Percentiles rank a stretch among this genome's conserved stretches.
Evolutionary conservation across 2,113 vertebrate species (phyloP).

Genomic region (Hydropotes inermis): DNA sequence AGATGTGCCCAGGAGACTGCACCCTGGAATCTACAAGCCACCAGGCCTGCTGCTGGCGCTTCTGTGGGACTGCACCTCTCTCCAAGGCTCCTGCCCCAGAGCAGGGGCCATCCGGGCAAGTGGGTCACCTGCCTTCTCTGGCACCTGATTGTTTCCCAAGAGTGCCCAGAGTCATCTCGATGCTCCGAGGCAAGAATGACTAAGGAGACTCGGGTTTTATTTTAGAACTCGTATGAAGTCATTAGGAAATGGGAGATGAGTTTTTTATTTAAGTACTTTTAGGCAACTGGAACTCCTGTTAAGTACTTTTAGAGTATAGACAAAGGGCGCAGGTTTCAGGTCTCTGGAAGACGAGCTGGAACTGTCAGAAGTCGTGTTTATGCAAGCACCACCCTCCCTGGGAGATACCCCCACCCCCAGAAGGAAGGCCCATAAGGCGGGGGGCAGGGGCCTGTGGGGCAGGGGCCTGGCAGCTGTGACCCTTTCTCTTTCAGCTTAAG

Average conservation of each 20-base stretch:
- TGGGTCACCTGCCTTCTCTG: not conserved
- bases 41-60: accelerated
- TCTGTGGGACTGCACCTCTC: not conserved
- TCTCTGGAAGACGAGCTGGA: not conserved
- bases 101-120: not conserved
- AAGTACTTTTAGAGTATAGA: not conserved
- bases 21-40: accelerated
- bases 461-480: not conserved
- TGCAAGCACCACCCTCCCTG: not conserved
- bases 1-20: accelerated
- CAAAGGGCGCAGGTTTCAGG: accelerated
- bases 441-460: accelerated
- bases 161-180: accelerated
- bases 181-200: not conserved
- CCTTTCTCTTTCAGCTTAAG: not conserved
- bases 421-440: accelerated
- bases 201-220: not conserved
- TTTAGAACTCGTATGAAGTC: not conserved
- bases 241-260: not conserved
- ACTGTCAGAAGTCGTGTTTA: accelerated
- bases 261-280: not conserved
- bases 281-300: not conserved
- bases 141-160: not conserved
- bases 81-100: not conserved
- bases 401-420: not conserved